These are phyloP conservation scores for Harpalus rufipes DNA, from an alignment of 2,888 invertebrate genomes.

Conservation along the genomic window DNA sequence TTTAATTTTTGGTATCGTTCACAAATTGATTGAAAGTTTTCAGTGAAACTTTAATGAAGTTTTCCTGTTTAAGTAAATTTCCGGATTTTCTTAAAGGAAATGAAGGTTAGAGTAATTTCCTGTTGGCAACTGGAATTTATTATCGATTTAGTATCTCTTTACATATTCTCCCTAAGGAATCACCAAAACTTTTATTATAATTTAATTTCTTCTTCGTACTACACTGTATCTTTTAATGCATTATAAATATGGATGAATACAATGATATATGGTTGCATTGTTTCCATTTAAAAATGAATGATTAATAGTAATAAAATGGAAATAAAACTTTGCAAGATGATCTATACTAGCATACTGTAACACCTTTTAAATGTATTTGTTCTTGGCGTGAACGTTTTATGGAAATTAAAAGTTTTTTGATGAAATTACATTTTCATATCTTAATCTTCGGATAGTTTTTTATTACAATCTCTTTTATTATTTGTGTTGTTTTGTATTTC, in stretches of 20 bases:
- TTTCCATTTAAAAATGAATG: background rate
- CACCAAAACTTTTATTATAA: conserved; percentile 16
- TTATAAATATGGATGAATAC: background rate
- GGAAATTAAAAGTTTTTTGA: background rate
- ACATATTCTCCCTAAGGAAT: conserved; percentile 11
- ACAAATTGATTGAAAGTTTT: conserved; percentile 24
- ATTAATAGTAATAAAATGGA: conserved; percentile 4
- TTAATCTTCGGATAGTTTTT: conserved; percentile 2
- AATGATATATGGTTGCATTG: conserved; percentile 10
- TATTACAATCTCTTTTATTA: background rate
- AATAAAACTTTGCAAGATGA: background rate
- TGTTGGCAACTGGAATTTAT: conserved; percentile 39
- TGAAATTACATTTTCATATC: background rate
- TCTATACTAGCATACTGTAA: background rate
- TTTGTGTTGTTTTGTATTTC: background rate
- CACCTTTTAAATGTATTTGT: background rate
- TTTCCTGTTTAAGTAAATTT: conserved; percentile 58
- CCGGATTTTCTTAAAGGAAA: conserved; percentile 59
- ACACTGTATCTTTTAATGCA: background rate
- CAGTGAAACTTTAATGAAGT: conserved; percentile 55
- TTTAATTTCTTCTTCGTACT: conserved; percentile 10
- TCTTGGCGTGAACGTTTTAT: background rate
- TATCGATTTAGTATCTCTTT: conserved; percentile 54
- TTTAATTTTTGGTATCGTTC: too few relatives aligned
- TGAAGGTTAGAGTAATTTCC: conserved; percentile 61